Evolutionary conservation across 1,140 invertebrate genomes (phyloP).

Genomic region (Formica exsecta): DNA sequence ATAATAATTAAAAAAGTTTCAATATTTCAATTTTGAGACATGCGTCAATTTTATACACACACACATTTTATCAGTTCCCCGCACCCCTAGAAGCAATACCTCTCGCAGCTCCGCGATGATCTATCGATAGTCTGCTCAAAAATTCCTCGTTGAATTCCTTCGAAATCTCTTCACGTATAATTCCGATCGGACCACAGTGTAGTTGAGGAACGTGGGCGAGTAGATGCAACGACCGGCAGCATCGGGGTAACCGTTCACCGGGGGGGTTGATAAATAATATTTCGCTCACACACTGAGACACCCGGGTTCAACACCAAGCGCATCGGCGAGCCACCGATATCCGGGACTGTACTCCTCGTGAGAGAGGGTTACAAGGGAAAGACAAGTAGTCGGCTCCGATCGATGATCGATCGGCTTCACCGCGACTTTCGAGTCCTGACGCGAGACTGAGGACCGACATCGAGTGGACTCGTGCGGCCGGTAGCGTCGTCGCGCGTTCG

Average conservation of each 20-base stretch:
- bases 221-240: constrained; percentile 11
- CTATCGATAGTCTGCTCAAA: not conserved
- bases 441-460: constrained; percentile 77
- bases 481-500: constrained; percentile 49
- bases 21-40: not conserved
- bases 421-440: constrained; percentile 80
- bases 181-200: not conserved
- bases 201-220: not conserved
- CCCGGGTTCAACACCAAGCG: constrained; percentile 15
- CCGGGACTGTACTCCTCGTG: no score
- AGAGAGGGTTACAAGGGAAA: not conserved
- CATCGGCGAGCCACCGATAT: not conserved
- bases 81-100: not conserved
- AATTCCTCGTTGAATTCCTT: not conserved
- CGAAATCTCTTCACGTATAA: constrained; percentile 30
- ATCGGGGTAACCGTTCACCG: constrained; percentile 23
- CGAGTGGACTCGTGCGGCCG: constrained; percentile 44
- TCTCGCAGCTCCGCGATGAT: not conserved
- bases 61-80: not conserved
- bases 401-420: constrained; percentile 54
- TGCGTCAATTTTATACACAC: not conserved
- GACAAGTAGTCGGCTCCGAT: not conserved
- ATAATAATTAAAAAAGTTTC: not conserved
- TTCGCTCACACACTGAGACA: constrained; percentile 43
- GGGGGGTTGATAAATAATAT: not conserved